A percentile compares a stretch with the other conserved stretches of the same genome.
These are phyloP conservation scores for Hydrozoanthus tunicans DNA, from an alignment of 64 coral and sea anemone species.

Conservation along the genomic window DNA sequence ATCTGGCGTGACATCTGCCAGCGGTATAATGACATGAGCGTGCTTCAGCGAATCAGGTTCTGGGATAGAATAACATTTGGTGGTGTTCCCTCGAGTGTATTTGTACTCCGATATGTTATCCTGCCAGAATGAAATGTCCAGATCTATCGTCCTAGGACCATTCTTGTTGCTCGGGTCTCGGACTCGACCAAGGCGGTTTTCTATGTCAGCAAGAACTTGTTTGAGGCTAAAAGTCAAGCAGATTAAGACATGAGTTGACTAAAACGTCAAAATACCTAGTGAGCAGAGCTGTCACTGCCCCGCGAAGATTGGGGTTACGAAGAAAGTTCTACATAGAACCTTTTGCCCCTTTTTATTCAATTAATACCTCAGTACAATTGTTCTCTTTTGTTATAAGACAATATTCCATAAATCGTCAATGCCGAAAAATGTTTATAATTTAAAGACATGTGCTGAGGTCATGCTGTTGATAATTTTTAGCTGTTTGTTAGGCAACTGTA, in stretches of 20 bases:
- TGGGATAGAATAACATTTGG: conserved; percentile 18
- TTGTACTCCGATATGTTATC: conserved; percentile 30
- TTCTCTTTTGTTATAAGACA: too few species aligned
- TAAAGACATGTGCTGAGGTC: too few species aligned
- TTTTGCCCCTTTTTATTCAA: too few species aligned
- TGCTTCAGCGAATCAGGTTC: not conserved
- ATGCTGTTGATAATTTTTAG: too few species aligned
- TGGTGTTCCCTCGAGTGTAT: not conserved
- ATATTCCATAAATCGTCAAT: too few species aligned
- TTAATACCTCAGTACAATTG: too few species aligned
- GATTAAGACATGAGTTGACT: not conserved
- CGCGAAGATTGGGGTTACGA: too few species aligned
- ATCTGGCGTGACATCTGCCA: conserved; percentile 77
- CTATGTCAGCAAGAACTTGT: conserved; percentile 31
- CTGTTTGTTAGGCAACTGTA: too few species aligned
- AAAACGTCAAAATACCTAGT: too few species aligned
- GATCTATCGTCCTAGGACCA: conserved; percentile 60
- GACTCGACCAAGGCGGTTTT: conserved; percentile 33
- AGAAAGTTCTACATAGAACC: too few species aligned
- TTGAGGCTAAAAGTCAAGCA: conserved; percentile 50
- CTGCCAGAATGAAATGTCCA: conserved; percentile 74
- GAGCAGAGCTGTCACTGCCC: too few species aligned
- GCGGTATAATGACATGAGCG: conserved; percentile 63
- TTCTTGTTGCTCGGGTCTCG: conserved; percentile 40
- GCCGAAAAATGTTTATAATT: too few species aligned